Evolutionary conservation across 2,888 invertebrate species (phyloP), one percentile per base, ranked within the genome.

Genomic region (Oscheius sp.): DNA sequence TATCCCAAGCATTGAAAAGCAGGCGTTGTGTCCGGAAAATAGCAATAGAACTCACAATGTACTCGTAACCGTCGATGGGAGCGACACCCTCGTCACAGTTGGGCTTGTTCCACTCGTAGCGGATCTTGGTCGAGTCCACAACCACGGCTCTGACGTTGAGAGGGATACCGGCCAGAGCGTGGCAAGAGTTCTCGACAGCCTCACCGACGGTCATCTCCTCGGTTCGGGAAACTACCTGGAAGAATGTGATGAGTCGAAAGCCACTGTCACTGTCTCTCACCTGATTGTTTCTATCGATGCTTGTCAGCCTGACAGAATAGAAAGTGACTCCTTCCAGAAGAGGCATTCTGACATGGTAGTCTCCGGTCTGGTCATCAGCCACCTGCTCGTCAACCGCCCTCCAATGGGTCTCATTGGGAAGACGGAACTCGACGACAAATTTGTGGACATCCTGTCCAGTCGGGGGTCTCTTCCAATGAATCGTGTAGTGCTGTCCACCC

Each of bases 21-120:
- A 21, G 21, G 21, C 21, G 21, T 21, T 21, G 21, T 73, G 5
- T 11, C 13, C 5, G 5, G 7, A 29, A 29, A 5, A n/a, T 50
- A 2, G 3, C n/a, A 37, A 7, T n/a, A 13, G 21, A 1, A 32
- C 70, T 63, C 11, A 87, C 84, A 72, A 84, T 75, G 77, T 89
- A 89, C 76, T 89, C 89, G 75, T 87, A 89, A 50, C 89, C 88
- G 53, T 88, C 84, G 65, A 89, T 85, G 32, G 85, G 85, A 5
- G 85, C 85, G 29, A 78, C 78, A 9, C 79, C 73, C 58, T 88
- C 87, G 60, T 87, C 87, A 73, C 89, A 89, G 55, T 75, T 73
- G 7, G 89, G 88, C 7, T 79, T 77, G 62, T 80, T 77, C 82
- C 82, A 82, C 37, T 80, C 80, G 72, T 80, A 65, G 10, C 75